These are phyloP conservation scores for Coelopa pilipes DNA, from an alignment of 2,888 invertebrate species.

Conservation along the genomic window DNA sequence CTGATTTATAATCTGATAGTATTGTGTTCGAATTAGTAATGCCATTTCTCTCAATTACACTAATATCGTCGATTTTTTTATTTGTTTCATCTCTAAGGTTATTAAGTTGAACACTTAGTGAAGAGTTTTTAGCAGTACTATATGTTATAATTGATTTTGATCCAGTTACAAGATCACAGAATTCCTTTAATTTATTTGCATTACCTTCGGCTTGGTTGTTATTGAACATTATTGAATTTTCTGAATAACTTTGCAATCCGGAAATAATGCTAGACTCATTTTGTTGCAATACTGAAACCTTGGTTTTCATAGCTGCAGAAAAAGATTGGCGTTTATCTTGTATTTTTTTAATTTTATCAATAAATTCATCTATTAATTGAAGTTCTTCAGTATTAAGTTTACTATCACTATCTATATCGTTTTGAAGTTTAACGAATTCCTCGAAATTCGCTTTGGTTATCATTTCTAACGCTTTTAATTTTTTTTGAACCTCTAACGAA, in stretches of 20 bases:
- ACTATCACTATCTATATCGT: slow-evolving; percentile 48
- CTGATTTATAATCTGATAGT: slow-evolving; percentile 41
- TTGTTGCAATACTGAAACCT: slow-evolving; percentile 34
- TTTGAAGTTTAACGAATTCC: slow-evolving; percentile 47
- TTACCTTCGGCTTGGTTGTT: slow-evolving; percentile 31
- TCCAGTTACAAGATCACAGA: slow-evolving; percentile 6
- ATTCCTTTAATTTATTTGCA: background rate
- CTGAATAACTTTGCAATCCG: slow-evolving; percentile 13
- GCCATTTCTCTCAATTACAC: slow-evolving; percentile 39
- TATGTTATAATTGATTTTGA: slow-evolving; percentile 46
- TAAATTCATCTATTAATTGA: slow-evolving; percentile 48
- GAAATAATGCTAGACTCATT: slow-evolving; percentile 22
- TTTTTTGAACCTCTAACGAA: slow-evolving; percentile 46
- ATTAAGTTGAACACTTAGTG: slow-evolving; percentile 50
- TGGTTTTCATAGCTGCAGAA: slow-evolving; percentile 35
- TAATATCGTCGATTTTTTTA: slow-evolving; percentile 43
- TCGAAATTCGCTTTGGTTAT: slow-evolving; percentile 45
- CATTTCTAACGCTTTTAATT: slow-evolving; percentile 41
- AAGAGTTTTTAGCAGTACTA: slow-evolving; percentile 50
- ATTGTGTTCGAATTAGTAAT: slow-evolving; percentile 42
- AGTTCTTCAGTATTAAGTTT: slow-evolving; percentile 51
- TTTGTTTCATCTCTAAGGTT: slow-evolving; percentile 47
- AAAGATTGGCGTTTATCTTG: slow-evolving; percentile 49
- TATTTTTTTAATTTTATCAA: slow-evolving; percentile 65
- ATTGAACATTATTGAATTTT: slow-evolving; percentile 41